These are phyloP conservation scores for Euphydryas editha DNA, from an alignment of 2,888 invertebrate species.

Conservation along the genomic window DNA sequence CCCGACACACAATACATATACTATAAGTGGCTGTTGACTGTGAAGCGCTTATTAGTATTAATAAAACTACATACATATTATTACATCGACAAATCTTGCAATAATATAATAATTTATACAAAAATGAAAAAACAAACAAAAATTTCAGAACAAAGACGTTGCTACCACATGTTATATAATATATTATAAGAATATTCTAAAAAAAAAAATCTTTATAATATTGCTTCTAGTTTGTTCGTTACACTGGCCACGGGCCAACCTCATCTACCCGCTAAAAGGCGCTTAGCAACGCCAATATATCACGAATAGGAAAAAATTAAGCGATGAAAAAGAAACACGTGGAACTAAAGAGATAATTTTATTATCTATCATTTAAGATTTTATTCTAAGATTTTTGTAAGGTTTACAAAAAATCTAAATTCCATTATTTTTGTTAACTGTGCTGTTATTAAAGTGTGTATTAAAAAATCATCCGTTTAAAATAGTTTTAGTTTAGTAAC, in stretches of 20 bases:
- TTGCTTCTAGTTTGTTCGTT: conserved; percentile 40
- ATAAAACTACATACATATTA: too few species aligned
- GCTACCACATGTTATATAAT: background rate
- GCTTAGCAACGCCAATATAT: conserved; percentile 49
- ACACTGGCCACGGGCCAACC: conserved; percentile 46
- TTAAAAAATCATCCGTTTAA: too few species aligned
- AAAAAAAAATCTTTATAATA: conserved; percentile 28
- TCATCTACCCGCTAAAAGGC: conserved; percentile 48
- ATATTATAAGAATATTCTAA: background rate
- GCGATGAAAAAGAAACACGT: conserved; percentile 24
- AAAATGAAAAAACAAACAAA: too few species aligned
- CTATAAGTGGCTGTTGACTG: too few species aligned
- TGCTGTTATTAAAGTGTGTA: too few species aligned
- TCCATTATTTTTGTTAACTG: too few species aligned
- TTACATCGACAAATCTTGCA: too few species aligned
- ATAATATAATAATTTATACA: too few species aligned
- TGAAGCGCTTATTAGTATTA: too few species aligned
- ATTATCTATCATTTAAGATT: conserved; percentile 5
- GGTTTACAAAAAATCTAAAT: background rate
- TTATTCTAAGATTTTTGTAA: background rate
- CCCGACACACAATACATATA: too few species aligned
- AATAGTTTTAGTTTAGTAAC: too few species aligned
- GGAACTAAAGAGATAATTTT: conserved; percentile 22
- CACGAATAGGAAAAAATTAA: conserved; percentile 41
- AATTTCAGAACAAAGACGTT: too few species aligned